Conservation (phyloP, 2,113 vertebrate genomes). For the Aleadryas rufinucha region DNA sequence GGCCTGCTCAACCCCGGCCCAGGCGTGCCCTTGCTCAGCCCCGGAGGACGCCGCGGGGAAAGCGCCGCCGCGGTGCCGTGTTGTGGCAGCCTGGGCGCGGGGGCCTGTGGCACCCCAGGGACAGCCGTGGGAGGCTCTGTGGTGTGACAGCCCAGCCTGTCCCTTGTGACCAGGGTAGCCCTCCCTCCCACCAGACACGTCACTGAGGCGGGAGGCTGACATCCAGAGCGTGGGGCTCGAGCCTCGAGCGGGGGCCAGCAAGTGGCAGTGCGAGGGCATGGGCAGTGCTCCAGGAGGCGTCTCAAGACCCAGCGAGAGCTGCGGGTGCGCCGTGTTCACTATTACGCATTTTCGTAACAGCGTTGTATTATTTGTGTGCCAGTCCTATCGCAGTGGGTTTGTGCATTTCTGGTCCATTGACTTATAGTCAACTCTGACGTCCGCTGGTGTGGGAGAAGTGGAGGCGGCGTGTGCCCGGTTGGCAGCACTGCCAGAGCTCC, state of each 20-base stretch:
- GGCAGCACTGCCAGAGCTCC: not conserved
- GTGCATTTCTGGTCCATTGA: not conserved
- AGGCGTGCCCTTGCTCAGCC: not conserved
- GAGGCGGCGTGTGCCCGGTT: not conserved
- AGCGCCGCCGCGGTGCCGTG: accelerated
- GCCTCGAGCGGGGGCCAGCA: not conserved
- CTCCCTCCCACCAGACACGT: not conserved
- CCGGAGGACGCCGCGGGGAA: not conserved
- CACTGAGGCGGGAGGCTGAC: not conserved
- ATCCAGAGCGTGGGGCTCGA: not conserved
- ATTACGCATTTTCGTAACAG: not conserved
- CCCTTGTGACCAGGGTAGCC: not conserved
- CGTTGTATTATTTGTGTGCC: not conserved
- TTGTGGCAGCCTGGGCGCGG: accelerated
- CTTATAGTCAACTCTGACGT: not conserved
- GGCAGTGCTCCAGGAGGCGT: not conserved
- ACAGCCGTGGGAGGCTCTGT: not conserved
- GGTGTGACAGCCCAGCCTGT: not conserved
- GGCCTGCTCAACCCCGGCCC: not conserved
- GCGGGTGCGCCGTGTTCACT: not conserved
- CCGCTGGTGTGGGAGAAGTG: not conserved
- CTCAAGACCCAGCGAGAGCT: not conserved
- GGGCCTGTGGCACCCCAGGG: not conserved
- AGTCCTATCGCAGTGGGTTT: accelerated
- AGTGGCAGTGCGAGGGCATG: not conserved